phyloP scores from a whole-genome alignment of 2,113 vertebrate genomes.

The Urocolius indicus region DNA sequence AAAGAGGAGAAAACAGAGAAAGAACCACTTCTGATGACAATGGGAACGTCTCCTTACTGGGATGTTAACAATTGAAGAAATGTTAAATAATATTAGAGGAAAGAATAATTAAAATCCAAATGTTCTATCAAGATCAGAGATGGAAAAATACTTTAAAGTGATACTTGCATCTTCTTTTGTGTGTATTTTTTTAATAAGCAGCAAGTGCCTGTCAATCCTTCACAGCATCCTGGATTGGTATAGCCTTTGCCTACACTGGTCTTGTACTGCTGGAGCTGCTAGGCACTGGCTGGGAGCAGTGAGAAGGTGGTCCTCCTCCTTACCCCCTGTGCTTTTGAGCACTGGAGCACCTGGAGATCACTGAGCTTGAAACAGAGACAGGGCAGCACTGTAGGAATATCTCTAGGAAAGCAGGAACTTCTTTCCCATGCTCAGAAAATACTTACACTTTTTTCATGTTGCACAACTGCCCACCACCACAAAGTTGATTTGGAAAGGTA shows the following conservation, averaged over 20 bases:
- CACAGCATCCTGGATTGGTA: neutral
- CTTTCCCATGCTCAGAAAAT: neutral
- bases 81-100: neutral
- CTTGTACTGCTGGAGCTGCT: neutral
- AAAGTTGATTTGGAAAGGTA: neutral
- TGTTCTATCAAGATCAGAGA: conserved; percentile 42
- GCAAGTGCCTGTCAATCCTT: neutral
- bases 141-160: conserved; percentile 23
- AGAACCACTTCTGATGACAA: neutral
- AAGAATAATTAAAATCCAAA: conserved; percentile 23
- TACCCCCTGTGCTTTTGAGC: neutral
- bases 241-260: neutral
- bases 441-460: neutral
- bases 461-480: neutral
- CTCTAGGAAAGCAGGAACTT: neutral
- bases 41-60: neutral
- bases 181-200: neutral
- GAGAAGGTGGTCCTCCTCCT: neutral
- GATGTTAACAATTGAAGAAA: neutral
- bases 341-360: neutral
- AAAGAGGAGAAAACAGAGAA: neutral
- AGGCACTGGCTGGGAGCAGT: neutral
- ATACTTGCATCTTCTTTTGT: neutral
- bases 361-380: neutral
- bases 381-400: neutral